These are phyloP conservation scores for Neomonachus schauinslandi DNA, from an alignment of 2,113 vertebrate species.

Conservation along the genomic window DNA sequence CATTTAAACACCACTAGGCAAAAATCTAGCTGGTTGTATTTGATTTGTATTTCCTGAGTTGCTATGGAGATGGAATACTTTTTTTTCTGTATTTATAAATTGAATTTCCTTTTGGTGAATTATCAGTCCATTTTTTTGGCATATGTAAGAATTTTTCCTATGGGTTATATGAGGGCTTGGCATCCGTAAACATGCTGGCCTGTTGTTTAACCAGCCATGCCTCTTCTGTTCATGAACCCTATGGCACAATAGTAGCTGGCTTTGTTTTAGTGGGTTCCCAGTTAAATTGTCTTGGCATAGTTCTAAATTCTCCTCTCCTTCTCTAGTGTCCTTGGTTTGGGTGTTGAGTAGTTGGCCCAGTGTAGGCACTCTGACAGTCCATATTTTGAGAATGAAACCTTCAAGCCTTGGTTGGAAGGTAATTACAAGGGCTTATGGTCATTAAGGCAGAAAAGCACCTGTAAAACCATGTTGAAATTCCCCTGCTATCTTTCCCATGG, in stretches of 20 bases:
- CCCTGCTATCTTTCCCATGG: background rate
- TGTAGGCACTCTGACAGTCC: background rate
- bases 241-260: background rate
- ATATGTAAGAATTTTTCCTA: background rate
- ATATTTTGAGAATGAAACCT: background rate
- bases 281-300: background rate
- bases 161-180: background rate
- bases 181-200: background rate
- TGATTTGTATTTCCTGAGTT: background rate
- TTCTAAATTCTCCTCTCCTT: background rate
- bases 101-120: constrained; percentile 6
- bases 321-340: background rate
- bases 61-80: background rate
- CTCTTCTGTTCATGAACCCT: background rate
- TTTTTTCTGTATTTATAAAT: background rate
- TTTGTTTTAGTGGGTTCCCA: background rate
- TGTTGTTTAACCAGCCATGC: background rate
- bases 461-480: background rate
- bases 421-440: background rate
- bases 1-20: background rate
- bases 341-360: background rate
- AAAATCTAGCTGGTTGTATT: background rate
- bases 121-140: background rate
- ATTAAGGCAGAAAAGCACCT: background rate
- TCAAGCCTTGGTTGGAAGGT: background rate